A percentile compares a stretch with the other conserved stretches of the same genome.
These are phyloP conservation scores for Capreolus pygargus DNA, from an alignment of 2,113 vertebrate species.

Conservation along the genomic window DNA sequence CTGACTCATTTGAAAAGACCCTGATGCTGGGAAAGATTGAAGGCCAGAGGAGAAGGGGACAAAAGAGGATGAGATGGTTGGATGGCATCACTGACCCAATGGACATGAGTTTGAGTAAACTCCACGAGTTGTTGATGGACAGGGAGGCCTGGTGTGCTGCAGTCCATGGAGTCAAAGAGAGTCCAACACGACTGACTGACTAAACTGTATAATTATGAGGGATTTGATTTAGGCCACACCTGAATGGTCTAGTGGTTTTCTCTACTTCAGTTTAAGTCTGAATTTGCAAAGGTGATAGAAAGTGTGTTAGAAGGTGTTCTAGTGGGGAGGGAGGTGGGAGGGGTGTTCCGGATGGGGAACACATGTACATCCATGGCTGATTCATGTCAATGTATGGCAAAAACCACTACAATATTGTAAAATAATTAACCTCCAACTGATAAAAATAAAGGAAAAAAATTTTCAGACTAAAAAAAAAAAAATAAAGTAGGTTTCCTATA, in stretches of 20 bases:
- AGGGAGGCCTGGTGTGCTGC: not conserved
- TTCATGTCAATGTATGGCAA: too few species aligned
- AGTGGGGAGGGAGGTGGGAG: not conserved
- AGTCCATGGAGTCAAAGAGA: not conserved
- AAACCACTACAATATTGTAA: too few species aligned
- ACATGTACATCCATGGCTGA: too few species aligned
- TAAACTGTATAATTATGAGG: not conserved
- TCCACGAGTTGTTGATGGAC: not conserved
- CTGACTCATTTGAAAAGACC: not conserved
- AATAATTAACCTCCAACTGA: too few species aligned
- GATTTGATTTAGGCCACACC: not conserved
- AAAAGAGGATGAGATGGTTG: not conserved
- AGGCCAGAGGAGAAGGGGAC: not conserved
- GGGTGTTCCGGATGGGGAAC: too few species aligned
- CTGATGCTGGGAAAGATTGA: not conserved
- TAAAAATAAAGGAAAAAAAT: too few species aligned
- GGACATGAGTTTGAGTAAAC: not conserved
- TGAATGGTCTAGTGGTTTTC: not conserved
- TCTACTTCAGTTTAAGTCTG: not conserved
- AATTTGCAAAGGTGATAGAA: not conserved
- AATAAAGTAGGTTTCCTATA: too few species aligned
- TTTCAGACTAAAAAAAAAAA: too few species aligned
- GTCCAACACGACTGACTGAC: not conserved
- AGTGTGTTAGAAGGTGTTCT: not conserved
- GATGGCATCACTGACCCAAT: not conserved